Evolutionary conservation across 2,797 vertebrate genomes (phyloP), one percentile per base, ranked within the genome.

Genomic region (Sebastes hubbsi): DNA sequence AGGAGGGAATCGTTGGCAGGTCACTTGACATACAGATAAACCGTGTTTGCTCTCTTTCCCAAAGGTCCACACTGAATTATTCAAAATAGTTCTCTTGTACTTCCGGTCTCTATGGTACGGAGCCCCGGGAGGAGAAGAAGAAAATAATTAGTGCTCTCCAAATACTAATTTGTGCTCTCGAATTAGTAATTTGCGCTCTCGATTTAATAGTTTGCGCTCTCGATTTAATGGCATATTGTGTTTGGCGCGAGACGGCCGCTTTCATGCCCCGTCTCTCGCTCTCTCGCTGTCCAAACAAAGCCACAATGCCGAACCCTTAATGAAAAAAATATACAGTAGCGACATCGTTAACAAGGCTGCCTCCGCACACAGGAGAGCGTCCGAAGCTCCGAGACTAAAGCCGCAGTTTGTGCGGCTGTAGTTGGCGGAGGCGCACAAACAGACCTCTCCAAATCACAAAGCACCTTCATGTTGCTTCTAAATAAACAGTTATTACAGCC

Each of bases 11-110:
- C 14, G 52, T 54, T 67, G 22, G 14, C 52, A 54, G 63, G 24
- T 61, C 29, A n/a, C 42, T 82, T 13, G 20, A 85, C 62, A 22
- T 72, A 61, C 59, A 67, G 30, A 81, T 22, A 13, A 81, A 75
- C 72, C 68, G 64, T 87, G 65, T 80, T 80, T 83, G 75, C 75
- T 67, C 61, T 77, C 30, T 62, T 36, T 86, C 83, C 83, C 88
- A 82, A 77, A 87, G 83, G 86, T 89, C 75, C 77, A 70, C 34
- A n/a, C 14, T 91, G 79, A 91, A 89, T 88, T 87, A 92, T 89
- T 91, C 70, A 91, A 69, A 77, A 73, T 64, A 71, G 65, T 74
- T 65, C 73, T 73, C 63, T 77, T 79, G 69, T 82, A 70, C 77
- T 78, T 72, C 64, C 29, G 42, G 80, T 75, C 52, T 64, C 55